Conservation (phyloP, 2,888 invertebrate species). For the Tinea trinotella region DNA sequence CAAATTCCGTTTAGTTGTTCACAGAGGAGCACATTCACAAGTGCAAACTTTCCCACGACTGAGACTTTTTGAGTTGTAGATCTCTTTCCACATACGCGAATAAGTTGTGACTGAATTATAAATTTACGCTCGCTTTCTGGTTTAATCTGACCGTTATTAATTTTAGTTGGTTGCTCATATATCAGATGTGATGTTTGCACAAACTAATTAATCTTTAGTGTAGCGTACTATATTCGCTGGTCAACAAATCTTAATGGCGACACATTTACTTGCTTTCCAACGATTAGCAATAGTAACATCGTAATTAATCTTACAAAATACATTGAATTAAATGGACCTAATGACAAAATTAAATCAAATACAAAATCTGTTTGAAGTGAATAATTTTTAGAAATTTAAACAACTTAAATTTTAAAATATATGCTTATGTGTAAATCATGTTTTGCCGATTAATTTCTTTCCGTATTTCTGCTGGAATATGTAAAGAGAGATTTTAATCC, state of each 20-base stretch:
- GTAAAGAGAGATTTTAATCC: slow-evolving; percentile 19
- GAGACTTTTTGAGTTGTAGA: slow-evolving; percentile 27
- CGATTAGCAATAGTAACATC: too few relatives aligned
- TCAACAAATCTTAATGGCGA: slow-evolving; percentile 4
- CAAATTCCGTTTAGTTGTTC: slow-evolving; percentile 2
- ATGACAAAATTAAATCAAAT: too few relatives aligned
- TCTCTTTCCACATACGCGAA: slow-evolving; percentile 11
- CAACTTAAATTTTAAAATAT: too few relatives aligned
- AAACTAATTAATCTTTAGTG: slow-evolving; percentile 58
- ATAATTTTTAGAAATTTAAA: too few relatives aligned
- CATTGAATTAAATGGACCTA: background rate
- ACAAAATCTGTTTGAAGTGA: too few relatives aligned
- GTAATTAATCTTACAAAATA: background rate
- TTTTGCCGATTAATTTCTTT: slow-evolving; percentile 1
- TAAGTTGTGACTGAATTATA: slow-evolving; percentile 20
- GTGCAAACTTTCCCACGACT: slow-evolving; percentile 40
- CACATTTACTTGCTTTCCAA: background rate
- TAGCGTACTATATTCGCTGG: slow-evolving; percentile 7
- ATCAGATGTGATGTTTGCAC: slow-evolving; percentile 53
- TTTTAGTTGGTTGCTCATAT: slow-evolving; percentile 25
- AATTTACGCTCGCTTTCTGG: slow-evolving; percentile 36
- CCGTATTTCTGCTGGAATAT: background rate
- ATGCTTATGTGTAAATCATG: too few relatives aligned
- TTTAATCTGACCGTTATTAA: slow-evolving; percentile 2
- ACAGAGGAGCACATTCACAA: slow-evolving; percentile 30